Evolutionary conservation across 1,140 invertebrate species (phyloP).

Genomic region (Sycophila sp.): DNA sequence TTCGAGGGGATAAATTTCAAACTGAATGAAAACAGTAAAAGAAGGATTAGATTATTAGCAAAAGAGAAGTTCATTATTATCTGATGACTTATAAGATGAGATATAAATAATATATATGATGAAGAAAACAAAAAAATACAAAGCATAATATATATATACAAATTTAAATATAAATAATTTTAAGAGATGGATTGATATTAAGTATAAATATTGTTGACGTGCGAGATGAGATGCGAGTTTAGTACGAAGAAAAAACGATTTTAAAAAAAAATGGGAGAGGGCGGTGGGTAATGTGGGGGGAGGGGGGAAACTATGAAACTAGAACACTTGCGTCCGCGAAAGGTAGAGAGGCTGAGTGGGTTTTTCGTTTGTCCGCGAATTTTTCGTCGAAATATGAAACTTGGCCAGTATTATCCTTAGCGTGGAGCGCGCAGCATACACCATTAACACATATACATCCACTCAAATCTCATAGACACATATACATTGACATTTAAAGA

Average conservation of each 20-base stretch:
- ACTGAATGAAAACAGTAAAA: too few species aligned
- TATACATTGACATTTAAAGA: neutral
- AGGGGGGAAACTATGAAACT: neutral
- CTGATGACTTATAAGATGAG: constrained; percentile 40
- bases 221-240: constrained; percentile 28
- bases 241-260: neutral
- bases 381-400: constrained; percentile 52
- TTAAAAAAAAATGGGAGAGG: neutral
- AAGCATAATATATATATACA: constrained; percentile 37
- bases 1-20: too few species aligned
- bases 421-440: neutral
- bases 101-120: constrained; percentile 35
- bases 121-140: constrained; percentile 33
- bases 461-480: neutral
- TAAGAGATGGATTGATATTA: constrained; percentile 50
- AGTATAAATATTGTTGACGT: constrained; percentile 60
- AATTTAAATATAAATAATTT: constrained; percentile 41
- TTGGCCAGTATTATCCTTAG: constrained; percentile 50
- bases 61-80: constrained; percentile 57
- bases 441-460: neutral
- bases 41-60: constrained; percentile 52
- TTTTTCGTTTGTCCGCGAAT: constrained; percentile 56
- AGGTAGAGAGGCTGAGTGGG: constrained; percentile 8
- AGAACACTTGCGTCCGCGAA: constrained; percentile 58
- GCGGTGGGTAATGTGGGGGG: neutral